Evolutionary conservation across 2,113 vertebrate genomes (phyloP), one percentile per base, ranked within the genome.

Genomic region (Toxotes chatareus): DNA sequence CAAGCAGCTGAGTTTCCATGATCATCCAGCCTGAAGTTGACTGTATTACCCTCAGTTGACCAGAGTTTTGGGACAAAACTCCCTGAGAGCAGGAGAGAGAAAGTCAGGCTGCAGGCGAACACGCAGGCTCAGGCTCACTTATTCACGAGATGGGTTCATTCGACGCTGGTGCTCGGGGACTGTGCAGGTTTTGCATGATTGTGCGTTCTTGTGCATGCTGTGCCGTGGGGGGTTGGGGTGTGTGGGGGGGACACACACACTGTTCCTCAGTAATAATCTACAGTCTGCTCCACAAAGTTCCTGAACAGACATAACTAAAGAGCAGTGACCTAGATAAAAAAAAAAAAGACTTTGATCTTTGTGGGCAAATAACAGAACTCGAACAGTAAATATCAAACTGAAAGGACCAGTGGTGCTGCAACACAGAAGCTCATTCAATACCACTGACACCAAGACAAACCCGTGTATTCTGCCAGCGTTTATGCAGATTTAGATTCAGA

Each of bases 191-290:
- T 79, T 72, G 31, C 81, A 59, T 82, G 86, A 82, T 77, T 61
- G 44, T 76, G 85, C 85, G 69, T 86, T 88, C 73, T 36, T 73
- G 82, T 68, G 47, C 62, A 40, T 17, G 61, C 71, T 5, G 38
- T 12, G 75, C 56, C 44, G 42, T 5, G 61, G 49, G 13, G 23
- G 62, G 62, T 27, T 1, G 27, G 27, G 27, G 27, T 27, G 27
- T 27, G 14, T 46, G 44, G 56, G 49, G 13, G 23, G 62, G 62
- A 27, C 27, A 27, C 27, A 27, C 10, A 34, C 21, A n/a, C 68
- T 79, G 4, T 46, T 59, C 56, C 63, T 49, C 44, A 31, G 66
- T 81, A 79, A 92, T 89, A 40, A 89, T 89, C 82, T 82, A 85
- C 87, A 76, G 47, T 63, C 71, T 56, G 78, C 27, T 62, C 19